phyloP scores from a whole-genome alignment of 2,888 invertebrate genomes.

The Macrophya alboannulata region DNA sequence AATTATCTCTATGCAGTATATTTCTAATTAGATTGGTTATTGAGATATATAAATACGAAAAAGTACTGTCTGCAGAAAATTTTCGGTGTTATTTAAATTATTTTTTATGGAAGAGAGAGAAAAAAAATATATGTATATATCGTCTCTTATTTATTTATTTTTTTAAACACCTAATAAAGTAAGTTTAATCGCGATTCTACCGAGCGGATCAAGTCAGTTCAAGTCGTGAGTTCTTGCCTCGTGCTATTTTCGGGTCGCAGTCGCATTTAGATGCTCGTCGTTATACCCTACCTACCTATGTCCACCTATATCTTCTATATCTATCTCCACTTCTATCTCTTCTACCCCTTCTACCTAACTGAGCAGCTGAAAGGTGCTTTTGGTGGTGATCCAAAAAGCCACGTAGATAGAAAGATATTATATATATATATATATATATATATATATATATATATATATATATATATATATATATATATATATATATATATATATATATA shows the following conservation, averaged over 20 bases:
- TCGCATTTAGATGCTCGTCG: constrained; percentile 56
- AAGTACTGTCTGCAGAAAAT: too few relatives aligned
- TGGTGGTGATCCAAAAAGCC: constrained; percentile 62
- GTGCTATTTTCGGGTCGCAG: constrained; percentile 66
- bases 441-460: background rate
- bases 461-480: background rate
- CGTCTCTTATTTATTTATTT: too few relatives aligned
- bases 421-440: background rate
- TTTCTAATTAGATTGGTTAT: too few relatives aligned
- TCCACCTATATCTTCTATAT: background rate
- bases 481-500: background rate
- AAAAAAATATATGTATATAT: too few relatives aligned
- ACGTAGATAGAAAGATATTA: background rate
- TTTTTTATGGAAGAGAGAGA: too few relatives aligned
- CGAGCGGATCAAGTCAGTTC: too few relatives aligned
- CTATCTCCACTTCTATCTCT: background rate
- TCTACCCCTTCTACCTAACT: background rate
- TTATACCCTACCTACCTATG: background rate
- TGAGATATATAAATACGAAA: too few relatives aligned
- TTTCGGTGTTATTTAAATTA: too few relatives aligned
- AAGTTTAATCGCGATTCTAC: too few relatives aligned
- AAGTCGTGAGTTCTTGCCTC: constrained; percentile 59
- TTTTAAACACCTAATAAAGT: too few relatives aligned
- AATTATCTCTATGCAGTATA: too few relatives aligned
- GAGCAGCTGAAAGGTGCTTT: constrained; percentile 39